phyloP scores from a whole-genome alignment of 1,140 invertebrate species.

The Cydia amplana region DNA sequence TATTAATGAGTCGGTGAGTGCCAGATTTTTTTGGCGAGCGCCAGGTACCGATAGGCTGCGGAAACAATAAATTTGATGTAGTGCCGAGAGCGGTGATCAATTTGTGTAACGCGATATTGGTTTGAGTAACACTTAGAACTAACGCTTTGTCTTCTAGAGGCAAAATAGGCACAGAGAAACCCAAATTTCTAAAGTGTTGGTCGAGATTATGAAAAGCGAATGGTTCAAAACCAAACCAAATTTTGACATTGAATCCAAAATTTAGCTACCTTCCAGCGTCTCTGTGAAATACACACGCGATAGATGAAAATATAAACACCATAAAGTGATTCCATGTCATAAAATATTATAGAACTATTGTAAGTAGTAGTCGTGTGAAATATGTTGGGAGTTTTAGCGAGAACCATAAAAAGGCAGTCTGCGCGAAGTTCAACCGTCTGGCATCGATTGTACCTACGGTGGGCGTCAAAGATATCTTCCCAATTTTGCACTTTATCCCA shows the following conservation, averaged over 20 bases:
- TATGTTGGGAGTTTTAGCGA: background rate
- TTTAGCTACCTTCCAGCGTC: no score
- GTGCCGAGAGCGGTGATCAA: background rate
- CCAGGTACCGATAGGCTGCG: constrained; percentile 14
- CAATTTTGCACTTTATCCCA: background rate
- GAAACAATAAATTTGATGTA: background rate
- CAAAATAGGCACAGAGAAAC: background rate
- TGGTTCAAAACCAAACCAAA: no score
- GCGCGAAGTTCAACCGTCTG: background rate
- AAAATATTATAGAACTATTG: no score
- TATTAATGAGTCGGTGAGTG: constrained; percentile 5
- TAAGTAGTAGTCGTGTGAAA: background rate
- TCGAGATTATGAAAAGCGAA: no score
- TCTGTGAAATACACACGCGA: no score
- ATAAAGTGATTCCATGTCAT: no score
- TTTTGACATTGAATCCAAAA: no score
- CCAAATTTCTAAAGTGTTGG: no score
- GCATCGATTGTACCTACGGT: background rate
- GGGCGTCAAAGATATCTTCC: background rate
- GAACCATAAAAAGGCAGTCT: background rate
- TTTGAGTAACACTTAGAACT: no score
- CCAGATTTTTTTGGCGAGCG: constrained; percentile 9
- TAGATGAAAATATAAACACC: no score
- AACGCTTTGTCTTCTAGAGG: background rate
- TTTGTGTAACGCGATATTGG: background rate